Evolutionary conservation across 2,113 vertebrate species (phyloP), one percentile per base, ranked within the genome.

Genomic region (Elephas maximus): DNA sequence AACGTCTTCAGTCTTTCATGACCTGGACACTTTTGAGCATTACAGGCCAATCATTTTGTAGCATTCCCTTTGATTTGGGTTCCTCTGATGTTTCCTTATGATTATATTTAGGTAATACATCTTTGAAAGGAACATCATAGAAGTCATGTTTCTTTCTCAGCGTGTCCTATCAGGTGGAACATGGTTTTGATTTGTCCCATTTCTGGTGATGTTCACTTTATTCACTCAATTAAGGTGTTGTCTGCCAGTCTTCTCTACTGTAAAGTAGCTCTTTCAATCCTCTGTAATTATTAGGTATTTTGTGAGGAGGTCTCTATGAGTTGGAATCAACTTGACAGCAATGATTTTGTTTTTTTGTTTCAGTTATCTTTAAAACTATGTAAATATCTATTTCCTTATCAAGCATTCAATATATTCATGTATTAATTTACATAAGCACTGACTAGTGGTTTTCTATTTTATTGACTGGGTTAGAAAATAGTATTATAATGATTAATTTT

Each of bases 321-420:
- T 17, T 57, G 53, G 53, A 57, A 57, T 57, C 53, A 2, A 15
- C 15, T 57, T 57, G 11, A 57, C 53, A 57, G 53, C 53, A 12
- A 57, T 57, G 53, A 3, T 57, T 57, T 57, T 2, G 4, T 57
- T 15, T 57, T 8, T 15, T 8, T 57, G 15, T 57, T 37, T 37
- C 37, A 37, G 37, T 37, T 57, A 57, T 17, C 44, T 77, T 91
- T 80, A 33, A 93, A 93, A 97, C 67, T 84, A 84, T 4, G 0
- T 28, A 91, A 97, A 82, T 51, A 57, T 37, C 26, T 44, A 7
- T 81, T 44, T 95, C n/a, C n/a, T 92, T 76, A 80, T 57, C 71
- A 74, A 84, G 63, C 15, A 88, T 57, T 91, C 67, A 86, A 45
- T 74, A 11, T 28, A 62, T 79, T 48, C 15, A 89, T 69, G 74